Evolutionary conservation across 1,140 invertebrate genomes (phyloP).

Genomic region (Anadara kagoshimensis): DNA sequence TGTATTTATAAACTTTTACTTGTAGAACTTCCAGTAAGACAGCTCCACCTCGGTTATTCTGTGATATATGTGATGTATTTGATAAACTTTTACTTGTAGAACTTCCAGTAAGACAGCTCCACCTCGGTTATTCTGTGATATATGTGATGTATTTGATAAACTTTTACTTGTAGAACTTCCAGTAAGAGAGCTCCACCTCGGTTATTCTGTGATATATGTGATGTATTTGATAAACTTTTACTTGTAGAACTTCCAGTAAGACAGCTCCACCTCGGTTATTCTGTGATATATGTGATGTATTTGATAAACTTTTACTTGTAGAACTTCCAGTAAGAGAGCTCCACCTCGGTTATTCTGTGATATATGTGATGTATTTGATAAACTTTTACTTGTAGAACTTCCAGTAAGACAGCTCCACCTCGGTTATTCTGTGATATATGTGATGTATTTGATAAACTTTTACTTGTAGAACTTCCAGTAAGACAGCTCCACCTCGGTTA

Average conservation of each 20-base stretch:
- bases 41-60: constrained; percentile 84
- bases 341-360: constrained; percentile 91
- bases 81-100: constrained; percentile 32
- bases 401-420: constrained; percentile 66
- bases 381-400: constrained; percentile 54
- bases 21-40: constrained; percentile 53
- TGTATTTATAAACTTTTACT: constrained; percentile 8
- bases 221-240: too few relatives aligned
- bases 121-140: constrained; percentile 91
- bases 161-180: constrained; percentile 53
- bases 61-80: constrained; percentile 79
- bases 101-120: constrained; percentile 57
- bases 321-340: constrained; percentile 53
- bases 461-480: constrained; percentile 53
- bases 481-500: constrained; percentile 78
- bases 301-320: constrained; percentile 29
- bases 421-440: constrained; percentile 89
- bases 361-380: too few relatives aligned
- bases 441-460: too few relatives aligned
- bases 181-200: constrained; percentile 75
- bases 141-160: too few relatives aligned
- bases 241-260: constrained; percentile 53
- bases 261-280: constrained; percentile 82
- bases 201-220: constrained; percentile 86
- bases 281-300: constrained; percentile 81